Base-by-base conservation (phyloP, 2,888 invertebrate genomes). In the Heteromyza rotundicornis region DNA sequence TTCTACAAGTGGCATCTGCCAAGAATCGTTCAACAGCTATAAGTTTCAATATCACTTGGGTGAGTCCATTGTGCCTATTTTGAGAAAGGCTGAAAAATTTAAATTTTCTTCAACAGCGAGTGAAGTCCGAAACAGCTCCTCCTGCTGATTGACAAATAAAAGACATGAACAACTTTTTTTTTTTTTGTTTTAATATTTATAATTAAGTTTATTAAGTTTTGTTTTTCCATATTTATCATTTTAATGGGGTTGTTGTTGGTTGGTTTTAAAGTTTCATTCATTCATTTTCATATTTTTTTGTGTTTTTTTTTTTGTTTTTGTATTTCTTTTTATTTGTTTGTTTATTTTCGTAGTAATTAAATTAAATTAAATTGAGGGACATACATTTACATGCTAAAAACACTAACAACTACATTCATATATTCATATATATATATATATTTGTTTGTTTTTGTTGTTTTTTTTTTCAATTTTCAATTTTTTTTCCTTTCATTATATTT, bases 301-400 rank as follows among this genome's bases (percentile, higher is more conserved):
- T 47, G 50, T 54, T 49, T 55, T 16, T n/a, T n/a, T n/a, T n/a
- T 57, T 53, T 56, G 44, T 63, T 47, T n/a, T n/a, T 57, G n/a
- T 59, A 56, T 61, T 53, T 55, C 19, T 40, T 40, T 40, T 40
- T 3, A 12, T 40, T 40, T 40, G 40, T 40, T 40, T 12, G 5
- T 40, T 14, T n/a, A 40, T 59, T 55, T 55, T 50, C 23, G 47
- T 62, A 50, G 35, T 60, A 76, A 70, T 75, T 69, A 75, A 74
- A 75, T 76, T 56, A 61, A 58, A 55, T 61, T 73, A 76, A 73
- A 70, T 68, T 68, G 71, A 70, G 76, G 72, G 74, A 76, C 74
- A 75, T 76, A 76, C 76, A 76, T 75, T 76, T 77, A 76, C 74
- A 76, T 71, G 75, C 76, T 76, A 76, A 72, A 76, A 75, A 76